Evolutionary conservation across 2,888 invertebrate genomes (phyloP), one percentile per base, ranked within the genome.

Genomic region (Hydriomena furcata): DNA sequence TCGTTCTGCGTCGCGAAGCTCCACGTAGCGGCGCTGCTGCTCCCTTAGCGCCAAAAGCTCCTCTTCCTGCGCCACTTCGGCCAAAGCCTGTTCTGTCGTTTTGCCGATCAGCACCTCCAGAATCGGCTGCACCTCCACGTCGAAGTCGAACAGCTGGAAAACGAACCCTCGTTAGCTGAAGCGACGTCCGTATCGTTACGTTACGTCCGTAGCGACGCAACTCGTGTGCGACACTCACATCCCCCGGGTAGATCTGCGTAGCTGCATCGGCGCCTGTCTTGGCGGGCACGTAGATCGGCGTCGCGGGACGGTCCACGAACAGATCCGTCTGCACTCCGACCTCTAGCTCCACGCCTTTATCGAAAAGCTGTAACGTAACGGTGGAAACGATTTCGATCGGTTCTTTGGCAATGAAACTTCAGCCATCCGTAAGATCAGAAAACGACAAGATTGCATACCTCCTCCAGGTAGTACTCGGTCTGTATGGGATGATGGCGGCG

Each of bases 51-150:
- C 93, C 2, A 94, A 94, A 61, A 98, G 88, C 84, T 98, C 98
- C 82, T 98, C 98, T 79, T 98, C 98, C 79, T 98, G 97, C 64
- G 97, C 93, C 25, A 97, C 96, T 82, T 98, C 98, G 7, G 95
- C 92, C 64, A 98, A 88, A 35, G 97, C 94, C 88, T 97, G 97
- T 79, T 98, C 97, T 52, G 97, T 92, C 52, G 97, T 96, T 82
- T 96, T 96, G 42, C 97, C 97, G 32, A 98, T 95, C 54, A 98
- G 90, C 38, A 95, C 94, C 82, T 98, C 97, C 56, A 98, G 91
- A 58, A 98, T 94, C 1, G 98, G 97, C 78, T 95, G 94, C 43
- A 98, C 97, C 84, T 98, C 98, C 71, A 94, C 87, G 82, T 98
- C 97, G 87, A 97, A 98, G 89, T 98, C 96, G 87, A 97, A 98